Evolutionary conservation across 2,888 invertebrate genomes (phyloP), one percentile per base, ranked within the genome.

Genomic region (Heliconius charithonia): DNA sequence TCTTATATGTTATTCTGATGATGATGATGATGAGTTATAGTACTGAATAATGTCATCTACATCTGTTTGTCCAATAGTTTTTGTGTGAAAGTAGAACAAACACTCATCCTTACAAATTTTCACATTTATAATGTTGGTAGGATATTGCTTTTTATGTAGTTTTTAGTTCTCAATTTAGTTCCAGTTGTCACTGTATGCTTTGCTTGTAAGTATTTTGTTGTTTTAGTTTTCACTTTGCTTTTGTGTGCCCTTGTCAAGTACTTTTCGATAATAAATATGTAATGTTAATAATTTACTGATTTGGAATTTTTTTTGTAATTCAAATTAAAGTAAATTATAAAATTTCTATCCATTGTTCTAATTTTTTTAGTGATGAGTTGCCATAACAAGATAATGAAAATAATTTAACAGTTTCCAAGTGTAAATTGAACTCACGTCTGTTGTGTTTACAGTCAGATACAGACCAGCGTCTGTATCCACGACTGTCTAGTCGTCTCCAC

Each of bases 121-220:
- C 13, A 45, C 13, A 45, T 45, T 45, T 13, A 45, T 4, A 45
- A n/a, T 59, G n/a, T 45, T 29, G 72, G 59, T 13, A 12, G 27
- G n/a, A 59, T 59, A n/a, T 59, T 22, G 59, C 59, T 72, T 59
- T 59, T 37, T 72, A 7, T 59, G 72, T 56, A 32, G 56, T 22
- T 45, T 79, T 75, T 78, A 72, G 62, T 75, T 25, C 7, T 16
- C 45, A 27, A n/a, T 25, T 59, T 62, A 65, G 76, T 81, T 79
- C 51, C 77, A 77, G 81, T 80, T 72, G n/a, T 51, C 75, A 78
- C 65, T 80, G 77, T 81, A 77, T 78, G 87, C 87, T 88, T 89
- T 85, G 89, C 89, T 89, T 90, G 91, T 91, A 87, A 90, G 90
- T 91, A 90, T 82, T 86, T 84, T 80, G 59, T 80, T 72, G 82